These are phyloP conservation scores for Hypercompe scribonia DNA, from an alignment of 2,888 invertebrate species.

Conservation along the genomic window DNA sequence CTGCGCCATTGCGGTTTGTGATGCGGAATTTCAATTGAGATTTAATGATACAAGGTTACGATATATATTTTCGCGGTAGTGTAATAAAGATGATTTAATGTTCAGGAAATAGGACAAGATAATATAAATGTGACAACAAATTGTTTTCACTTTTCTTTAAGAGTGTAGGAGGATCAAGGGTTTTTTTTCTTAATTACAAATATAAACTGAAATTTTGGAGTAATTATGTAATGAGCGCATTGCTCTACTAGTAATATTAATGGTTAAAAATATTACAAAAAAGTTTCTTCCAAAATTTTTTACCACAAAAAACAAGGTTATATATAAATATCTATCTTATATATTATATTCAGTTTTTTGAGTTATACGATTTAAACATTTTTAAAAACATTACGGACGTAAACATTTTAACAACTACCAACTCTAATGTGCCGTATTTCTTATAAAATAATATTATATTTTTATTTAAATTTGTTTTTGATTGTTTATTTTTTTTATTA, in stretches of 20 bases:
- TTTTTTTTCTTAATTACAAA: not conserved
- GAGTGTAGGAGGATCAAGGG: not conserved
- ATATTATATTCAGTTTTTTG: too few relatives aligned
- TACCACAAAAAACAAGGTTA: not conserved
- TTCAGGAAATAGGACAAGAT: conserved; percentile 4
- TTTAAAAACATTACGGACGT: too few relatives aligned
- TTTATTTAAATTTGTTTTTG: too few relatives aligned
- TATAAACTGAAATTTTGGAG: not conserved
- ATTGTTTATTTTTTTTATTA: too few relatives aligned
- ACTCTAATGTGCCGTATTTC: too few relatives aligned
- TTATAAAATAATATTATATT: too few relatives aligned
- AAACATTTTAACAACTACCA: too few relatives aligned
- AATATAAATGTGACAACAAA: not conserved
- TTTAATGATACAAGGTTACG: conserved; percentile 2
- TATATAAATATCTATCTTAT: not conserved
- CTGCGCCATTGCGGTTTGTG: not conserved
- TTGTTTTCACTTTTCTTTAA: not conserved
- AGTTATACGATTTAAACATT: too few relatives aligned
- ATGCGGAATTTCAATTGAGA: conserved; percentile 5
- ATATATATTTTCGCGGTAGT: not conserved
- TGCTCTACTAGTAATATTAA: not conserved
- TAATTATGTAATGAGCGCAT: not conserved
- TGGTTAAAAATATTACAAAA: not conserved
- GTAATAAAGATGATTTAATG: conserved; percentile 7
- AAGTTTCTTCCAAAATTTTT: not conserved